Evolutionary conservation across 2,888 invertebrate species (phyloP), one percentile per base, ranked within the genome.

Genomic region (Aleiodes leptofemur): DNA sequence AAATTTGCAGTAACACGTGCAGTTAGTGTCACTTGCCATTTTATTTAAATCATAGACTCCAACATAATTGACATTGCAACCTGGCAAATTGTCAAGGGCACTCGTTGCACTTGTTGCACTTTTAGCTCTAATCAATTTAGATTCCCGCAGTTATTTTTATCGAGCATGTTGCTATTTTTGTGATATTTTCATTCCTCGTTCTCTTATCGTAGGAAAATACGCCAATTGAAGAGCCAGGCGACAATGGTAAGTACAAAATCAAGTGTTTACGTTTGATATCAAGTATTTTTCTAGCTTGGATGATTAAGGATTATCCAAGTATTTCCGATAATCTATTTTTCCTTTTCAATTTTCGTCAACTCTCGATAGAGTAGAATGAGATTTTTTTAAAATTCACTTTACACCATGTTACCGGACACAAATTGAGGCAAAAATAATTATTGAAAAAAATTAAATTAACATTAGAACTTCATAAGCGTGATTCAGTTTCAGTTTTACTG

Each of bases 171-270:
- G 55, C 69, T 69, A 77, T 78, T 70, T 77, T 77, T 81, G 76
- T 73, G 77, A 6, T 34, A 80, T 79, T 74, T 72, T 55, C 13
- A 31, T 61, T 56, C 14, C 11, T 11, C 9, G 9, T 51, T 48
- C 53, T 82, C 85, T 78, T 86, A 77, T 92, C 91, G 6, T 90
- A 96, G 97, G 96, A 96, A 90, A 95, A 96, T 91, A 93, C 94
- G 29, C 94, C 95, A 0, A 93, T 97, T 81, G 96, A 96, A 51
- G 93, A 94, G 88, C 96, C 96, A 69, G 91, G 91, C 29, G 94
- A 94, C 43, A 92, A 95, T 90, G 96, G 96, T 96, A 90, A 92
- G 93, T 85, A 77, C 23, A 23, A 4, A 7, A 64, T 55, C 50
- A 16, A 50, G 9, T 56, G 34, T 56, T 38, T 14, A 71, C 14